Evolutionary conservation across 2,888 invertebrate species (phyloP).

Genomic region (Pseudolycoriella hygida): DNA sequence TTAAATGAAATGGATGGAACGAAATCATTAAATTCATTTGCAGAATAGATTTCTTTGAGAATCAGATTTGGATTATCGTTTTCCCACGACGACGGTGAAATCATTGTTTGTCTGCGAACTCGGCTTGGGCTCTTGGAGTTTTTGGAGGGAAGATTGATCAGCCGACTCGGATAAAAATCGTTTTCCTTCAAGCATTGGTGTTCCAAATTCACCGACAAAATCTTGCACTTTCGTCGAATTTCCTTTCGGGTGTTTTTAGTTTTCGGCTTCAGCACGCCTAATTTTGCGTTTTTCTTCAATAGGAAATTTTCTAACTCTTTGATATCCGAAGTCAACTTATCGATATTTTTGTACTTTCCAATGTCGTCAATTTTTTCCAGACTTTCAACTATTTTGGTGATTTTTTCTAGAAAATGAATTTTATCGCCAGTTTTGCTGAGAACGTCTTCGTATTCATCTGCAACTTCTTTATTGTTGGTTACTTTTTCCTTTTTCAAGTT

Average conservation of each 20-base stretch:
- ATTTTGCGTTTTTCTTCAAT: not conserved
- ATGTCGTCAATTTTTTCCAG: conserved; percentile 2
- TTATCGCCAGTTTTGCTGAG: not conserved
- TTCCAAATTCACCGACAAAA: conserved; percentile 4
- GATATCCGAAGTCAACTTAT: not conserved
- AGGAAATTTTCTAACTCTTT: conserved; percentile 1
- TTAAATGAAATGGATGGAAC: not conserved
- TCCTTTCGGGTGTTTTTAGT: not conserved
- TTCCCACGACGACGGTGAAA: not conserved
- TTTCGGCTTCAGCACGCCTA: not conserved
- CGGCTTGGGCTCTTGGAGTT: not conserved
- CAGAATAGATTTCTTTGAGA: not conserved
- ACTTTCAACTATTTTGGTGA: conserved; percentile 5
- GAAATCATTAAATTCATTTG: too few relatives aligned
- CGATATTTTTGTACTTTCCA: not conserved
- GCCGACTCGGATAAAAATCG: not conserved
- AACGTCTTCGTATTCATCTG: not conserved
- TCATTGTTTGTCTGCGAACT: too few relatives aligned
- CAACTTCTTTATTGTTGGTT: not conserved
- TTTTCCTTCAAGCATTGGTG: conserved; percentile 3
- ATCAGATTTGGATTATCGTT: not conserved
- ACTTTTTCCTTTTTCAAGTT: not conserved
- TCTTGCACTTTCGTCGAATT: not conserved
- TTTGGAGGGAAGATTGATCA: not conserved
- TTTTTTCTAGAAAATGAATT: conserved; percentile 3